Evolutionary conservation across 2,113 vertebrate species (phyloP).

Genomic region (Podiceps cristatus): DNA sequence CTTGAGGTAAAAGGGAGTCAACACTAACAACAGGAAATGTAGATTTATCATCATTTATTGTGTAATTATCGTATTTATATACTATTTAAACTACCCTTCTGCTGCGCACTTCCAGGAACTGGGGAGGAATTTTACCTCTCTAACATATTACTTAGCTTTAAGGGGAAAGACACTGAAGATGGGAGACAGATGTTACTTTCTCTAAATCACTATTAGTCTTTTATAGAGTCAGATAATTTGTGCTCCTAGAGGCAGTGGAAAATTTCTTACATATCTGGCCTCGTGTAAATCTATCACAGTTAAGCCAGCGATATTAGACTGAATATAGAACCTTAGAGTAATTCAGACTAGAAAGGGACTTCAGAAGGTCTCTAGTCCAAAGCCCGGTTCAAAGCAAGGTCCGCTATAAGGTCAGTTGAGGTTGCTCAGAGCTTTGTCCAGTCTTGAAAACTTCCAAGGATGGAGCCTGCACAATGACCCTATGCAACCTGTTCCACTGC

Average conservation of each 20-base stretch:
- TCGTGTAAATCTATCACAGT: not conserved
- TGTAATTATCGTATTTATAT: not conserved
- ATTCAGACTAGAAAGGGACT: not conserved
- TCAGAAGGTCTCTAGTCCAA: not conserved
- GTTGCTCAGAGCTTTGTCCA: not conserved
- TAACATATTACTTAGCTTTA: not conserved
- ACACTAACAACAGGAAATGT: not conserved
- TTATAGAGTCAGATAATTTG: not conserved
- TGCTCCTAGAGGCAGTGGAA: not conserved
- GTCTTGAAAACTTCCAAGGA: not conserved
- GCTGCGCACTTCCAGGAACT: not conserved
- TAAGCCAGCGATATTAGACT: not conserved
- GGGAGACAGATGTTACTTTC: not conserved
- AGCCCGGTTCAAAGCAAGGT: not conserved
- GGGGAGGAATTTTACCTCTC: not conserved
- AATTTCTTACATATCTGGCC: not conserved
- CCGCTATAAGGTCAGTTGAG: not conserved
- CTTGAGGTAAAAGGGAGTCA: not conserved
- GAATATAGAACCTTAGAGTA: not conserved
- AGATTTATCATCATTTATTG: not conserved
- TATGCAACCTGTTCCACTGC: not conserved
- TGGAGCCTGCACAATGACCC: not conserved
- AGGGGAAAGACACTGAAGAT: not conserved
- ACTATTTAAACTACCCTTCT: not conserved
- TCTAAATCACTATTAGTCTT: not conserved